These are phyloP conservation scores for Pinctada fucata DNA, from an alignment of 2,888 invertebrate species.

Conservation along the genomic window DNA sequence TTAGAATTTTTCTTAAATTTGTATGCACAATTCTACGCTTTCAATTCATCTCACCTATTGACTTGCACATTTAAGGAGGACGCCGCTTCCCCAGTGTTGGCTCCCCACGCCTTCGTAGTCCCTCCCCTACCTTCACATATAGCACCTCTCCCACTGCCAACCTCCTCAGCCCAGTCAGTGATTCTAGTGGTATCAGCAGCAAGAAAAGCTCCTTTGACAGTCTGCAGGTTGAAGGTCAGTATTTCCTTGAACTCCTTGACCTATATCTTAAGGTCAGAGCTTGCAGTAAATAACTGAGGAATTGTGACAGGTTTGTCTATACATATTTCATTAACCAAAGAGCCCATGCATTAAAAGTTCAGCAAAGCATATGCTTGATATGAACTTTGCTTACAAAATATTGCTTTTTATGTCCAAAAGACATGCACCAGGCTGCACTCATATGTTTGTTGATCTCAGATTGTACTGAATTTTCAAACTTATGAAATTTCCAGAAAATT, in stretches of 20 bases:
- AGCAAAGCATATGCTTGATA: not conserved
- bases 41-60: no score
- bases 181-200: conserved; percentile 94
- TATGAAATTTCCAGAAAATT: not conserved
- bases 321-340: not conserved
- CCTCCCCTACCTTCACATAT: conserved; percentile 64
- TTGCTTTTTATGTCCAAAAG: no score
- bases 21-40: no score
- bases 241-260: not conserved
- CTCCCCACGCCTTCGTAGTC: conserved; percentile 66
- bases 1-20: no score
- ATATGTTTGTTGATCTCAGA: no score
- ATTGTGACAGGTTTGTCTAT: not conserved
- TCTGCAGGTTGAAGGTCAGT: conserved; percentile 73
- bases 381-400: not conserved
- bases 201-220: conserved; percentile 90
- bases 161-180: conserved; percentile 68
- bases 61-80: conserved; percentile 43
- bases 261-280: not conserved
- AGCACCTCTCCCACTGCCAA: conserved; percentile 44
- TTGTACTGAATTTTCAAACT: not conserved
- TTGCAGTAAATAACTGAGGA: not conserved
- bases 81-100: conserved; percentile 59
- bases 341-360: not conserved
- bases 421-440: no score